Evolutionary conservation across 2,888 invertebrate species (phyloP).

Genomic region (Himalopsyche japonica): DNA sequence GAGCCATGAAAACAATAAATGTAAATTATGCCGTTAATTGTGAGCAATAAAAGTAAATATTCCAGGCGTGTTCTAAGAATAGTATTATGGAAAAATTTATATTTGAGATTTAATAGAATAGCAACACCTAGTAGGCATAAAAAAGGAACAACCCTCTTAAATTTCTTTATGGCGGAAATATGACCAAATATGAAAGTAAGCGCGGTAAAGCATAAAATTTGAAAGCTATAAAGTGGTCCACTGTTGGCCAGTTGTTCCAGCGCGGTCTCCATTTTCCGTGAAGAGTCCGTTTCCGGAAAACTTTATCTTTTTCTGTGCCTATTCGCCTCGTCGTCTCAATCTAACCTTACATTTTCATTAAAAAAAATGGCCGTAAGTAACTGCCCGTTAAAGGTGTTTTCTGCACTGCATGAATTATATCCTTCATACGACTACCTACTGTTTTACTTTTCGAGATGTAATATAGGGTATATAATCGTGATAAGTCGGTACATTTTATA

Average conservation of each 20-base stretch:
- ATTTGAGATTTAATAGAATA: background rate
- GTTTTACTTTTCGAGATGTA: no score
- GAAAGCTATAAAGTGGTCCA: background rate
- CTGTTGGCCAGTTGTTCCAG: background rate
- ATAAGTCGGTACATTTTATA: no score
- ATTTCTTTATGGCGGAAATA: background rate
- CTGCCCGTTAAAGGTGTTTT: no score
- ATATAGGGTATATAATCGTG: no score
- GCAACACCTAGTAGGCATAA: background rate
- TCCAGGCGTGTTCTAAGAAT: no score
- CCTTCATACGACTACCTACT: no score
- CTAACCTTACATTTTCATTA: background rate
- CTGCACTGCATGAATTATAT: no score
- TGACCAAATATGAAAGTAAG: background rate
- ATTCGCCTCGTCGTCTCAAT: background rate
- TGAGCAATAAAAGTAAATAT: no score
- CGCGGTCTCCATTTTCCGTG: background rate
- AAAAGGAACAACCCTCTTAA: background rate
- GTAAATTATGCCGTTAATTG: no score
- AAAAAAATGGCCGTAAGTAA: background rate
- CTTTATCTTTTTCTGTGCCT: background rate
- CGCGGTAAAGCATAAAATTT: background rate
- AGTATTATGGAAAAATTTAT: background rate
- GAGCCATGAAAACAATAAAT: no score
- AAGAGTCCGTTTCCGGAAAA: background rate